Base-by-base conservation (phyloP, 1,140 invertebrate genomes). In the Sinonovacula constricta region DNA sequence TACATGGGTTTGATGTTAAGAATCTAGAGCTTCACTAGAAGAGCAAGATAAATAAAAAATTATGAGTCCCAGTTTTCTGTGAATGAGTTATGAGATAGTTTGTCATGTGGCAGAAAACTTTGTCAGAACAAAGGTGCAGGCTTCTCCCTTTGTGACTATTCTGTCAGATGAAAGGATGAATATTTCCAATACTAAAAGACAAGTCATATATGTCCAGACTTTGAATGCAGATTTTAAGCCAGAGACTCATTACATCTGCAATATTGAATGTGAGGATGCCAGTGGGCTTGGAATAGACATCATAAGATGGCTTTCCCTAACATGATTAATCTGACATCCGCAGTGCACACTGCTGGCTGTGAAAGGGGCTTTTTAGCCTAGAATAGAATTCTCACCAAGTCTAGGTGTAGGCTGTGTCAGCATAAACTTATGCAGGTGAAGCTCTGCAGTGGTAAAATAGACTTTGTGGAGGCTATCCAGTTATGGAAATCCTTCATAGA, bases 101-200 rank as follows among this genome's bases (percentile, higher is more conserved):
- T 45, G 60, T 22, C 5, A 36, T 10, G 34, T 54, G 49, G n/a
- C 62, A n/a, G 59, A 79, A 7, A 7, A 56, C 2, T 31, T 39
- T n/a, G 60, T 67, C 3, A 49, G 60, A 49, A 24, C 24, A 31
- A 49, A 74, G 36, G 26, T 80, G 22, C 3, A 24, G 0, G 62
- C 51, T 3, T 74, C 54, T 30, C 39, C 54, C 31, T 69, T n/a
- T 49, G 30, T 68, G n/a, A 77, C 51, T 22, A 26, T 77, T 18
- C 18, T 70, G n/a, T 30, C 66, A 26, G 68, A 80, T 62, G 70
- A 68, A 31, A 80, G 78, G 18, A 80, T 51, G 26, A 70, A 75
- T 34, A 74, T 80, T 22, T 49, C 65, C 24, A 69, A 80, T 22
- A 75, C 12, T 2, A 63, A 74, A 53, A 28, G 49, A n/a, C 59